A percentile compares a stretch with the other conserved stretches of the same genome.
phyloP scores from a whole-genome alignment of 2,797 vertebrate species.

The Danio tinwini region DNA sequence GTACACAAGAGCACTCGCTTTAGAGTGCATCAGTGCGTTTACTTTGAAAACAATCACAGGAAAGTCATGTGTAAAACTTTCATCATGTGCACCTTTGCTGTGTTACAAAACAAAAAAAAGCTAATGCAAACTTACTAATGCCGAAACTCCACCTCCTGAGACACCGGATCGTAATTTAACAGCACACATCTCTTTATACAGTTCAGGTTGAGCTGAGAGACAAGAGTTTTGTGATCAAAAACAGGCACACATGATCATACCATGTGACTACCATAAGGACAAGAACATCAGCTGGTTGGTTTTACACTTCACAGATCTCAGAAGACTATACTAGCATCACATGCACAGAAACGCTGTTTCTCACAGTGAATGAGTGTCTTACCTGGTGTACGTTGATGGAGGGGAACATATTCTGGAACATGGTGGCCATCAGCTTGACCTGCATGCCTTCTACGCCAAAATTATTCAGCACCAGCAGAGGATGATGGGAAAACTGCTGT shows the following conservation, averaged over 20 bases:
- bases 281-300: slow-evolving; percentile 69
- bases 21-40: slow-evolving; percentile 82
- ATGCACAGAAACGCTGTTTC: neutral
- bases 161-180: slow-evolving; percentile 80
- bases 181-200: slow-evolving; percentile 90
- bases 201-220: slow-evolving; percentile 87
- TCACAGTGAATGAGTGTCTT: neutral
- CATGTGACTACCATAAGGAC: neutral
- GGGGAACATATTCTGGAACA: slow-evolving; percentile 96
- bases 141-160: slow-evolving; percentile 86
- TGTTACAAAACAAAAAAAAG: neutral
- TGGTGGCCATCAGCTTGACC: slow-evolving; percentile 90
- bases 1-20: no score
- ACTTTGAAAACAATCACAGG: slow-evolving; percentile 83
- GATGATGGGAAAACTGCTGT: slow-evolving; percentile 90
- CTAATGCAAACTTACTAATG: slow-evolving; percentile 87
- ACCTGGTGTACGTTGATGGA: slow-evolving; percentile 94
- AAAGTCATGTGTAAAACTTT: slow-evolving; percentile 73
- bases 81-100: slow-evolving; percentile 72
- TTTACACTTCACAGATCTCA: slow-evolving; percentile 72
- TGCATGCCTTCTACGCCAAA: slow-evolving; percentile 90
- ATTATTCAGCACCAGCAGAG: slow-evolving; percentile 90
- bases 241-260: neutral
- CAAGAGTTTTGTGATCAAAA: neutral
- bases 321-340: slow-evolving; percentile 82